These are phyloP conservation scores for Phengaris arion DNA, from an alignment of 2,888 invertebrate genomes.

Conservation along the genomic window DNA sequence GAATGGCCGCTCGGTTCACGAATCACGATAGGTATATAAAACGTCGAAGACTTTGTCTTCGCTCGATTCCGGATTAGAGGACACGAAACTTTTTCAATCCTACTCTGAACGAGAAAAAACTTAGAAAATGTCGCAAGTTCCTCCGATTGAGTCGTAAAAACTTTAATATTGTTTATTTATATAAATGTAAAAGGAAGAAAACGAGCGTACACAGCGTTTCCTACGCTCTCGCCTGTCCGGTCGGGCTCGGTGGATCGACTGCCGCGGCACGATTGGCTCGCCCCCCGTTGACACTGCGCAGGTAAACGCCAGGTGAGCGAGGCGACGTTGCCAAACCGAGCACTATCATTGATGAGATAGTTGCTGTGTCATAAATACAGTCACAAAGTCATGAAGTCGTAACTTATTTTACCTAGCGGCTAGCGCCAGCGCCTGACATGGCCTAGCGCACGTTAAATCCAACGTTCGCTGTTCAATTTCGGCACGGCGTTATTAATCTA, in stretches of 20 bases:
- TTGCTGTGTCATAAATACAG: conserved; percentile 48
- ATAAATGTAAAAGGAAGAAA: conserved; percentile 55
- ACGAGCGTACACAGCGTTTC: conserved; percentile 51
- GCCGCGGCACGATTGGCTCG: conserved; percentile 52
- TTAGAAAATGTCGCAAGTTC: background rate
- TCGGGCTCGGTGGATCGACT: conserved; percentile 69
- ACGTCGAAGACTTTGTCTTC: conserved; percentile 44
- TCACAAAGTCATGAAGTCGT: background rate
- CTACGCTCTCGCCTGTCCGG: conserved; percentile 58
- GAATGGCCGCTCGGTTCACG: conserved; percentile 42
- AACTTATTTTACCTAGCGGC: conserved; percentile 50
- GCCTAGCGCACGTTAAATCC: too few relatives aligned
- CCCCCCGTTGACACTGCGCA: conserved; percentile 77
- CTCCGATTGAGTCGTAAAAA: conserved; percentile 25
- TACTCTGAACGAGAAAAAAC: background rate
- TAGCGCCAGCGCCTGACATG: too few relatives aligned
- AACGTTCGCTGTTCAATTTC: too few relatives aligned
- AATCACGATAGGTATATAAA: conserved; percentile 36
- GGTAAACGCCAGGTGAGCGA: conserved; percentile 75
- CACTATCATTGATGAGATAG: conserved; percentile 77
- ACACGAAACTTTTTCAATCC: conserved; percentile 9
- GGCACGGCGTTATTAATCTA: too few relatives aligned
- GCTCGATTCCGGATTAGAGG: conserved; percentile 49
- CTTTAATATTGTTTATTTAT: conserved; percentile 41
- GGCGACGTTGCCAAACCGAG: conserved; percentile 77